A percentile compares a stretch with the other conserved stretches of the same genome.
Evolutionary conservation across 2,113 vertebrate genomes (phyloP).

Genomic region (Columba janthina): DNA sequence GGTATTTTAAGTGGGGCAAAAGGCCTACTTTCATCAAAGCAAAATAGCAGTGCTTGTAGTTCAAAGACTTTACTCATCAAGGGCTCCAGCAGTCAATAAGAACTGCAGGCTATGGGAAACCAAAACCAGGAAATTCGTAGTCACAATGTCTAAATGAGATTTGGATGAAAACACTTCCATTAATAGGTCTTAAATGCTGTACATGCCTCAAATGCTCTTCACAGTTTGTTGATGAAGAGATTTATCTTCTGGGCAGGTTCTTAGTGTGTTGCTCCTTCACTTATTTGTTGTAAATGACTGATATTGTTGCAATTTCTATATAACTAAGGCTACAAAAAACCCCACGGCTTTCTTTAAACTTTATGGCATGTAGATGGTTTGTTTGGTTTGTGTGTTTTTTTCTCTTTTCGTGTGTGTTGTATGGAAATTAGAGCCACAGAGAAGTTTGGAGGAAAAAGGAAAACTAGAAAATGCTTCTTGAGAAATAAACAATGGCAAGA

Average conservation of each 20-base stretch:
- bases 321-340: not conserved
- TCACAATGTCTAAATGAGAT: not conserved
- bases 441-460: not conserved
- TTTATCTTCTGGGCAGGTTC: not conserved
- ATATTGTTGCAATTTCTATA: not conserved
- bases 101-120: not conserved
- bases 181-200: not conserved
- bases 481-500: not conserved
- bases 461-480: not conserved
- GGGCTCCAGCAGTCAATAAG: not conserved
- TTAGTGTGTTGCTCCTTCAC: not conserved
- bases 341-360: not conserved
- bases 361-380: not conserved
- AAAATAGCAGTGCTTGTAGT: not conserved
- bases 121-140: not conserved
- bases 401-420: accelerated
- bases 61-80: not conserved
- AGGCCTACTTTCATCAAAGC: not conserved
- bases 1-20: not conserved
- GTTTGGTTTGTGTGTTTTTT: not conserved
- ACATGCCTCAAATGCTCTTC: not conserved
- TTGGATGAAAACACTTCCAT: not conserved
- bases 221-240: not conserved
- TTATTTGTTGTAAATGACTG: not conserved
- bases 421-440: not conserved